Percentiles rank a stretch among this genome's conserved stretches.
Evolutionary conservation across 1,140 invertebrate species (phyloP).

Genomic region (Camponotus pennsylvanicus): DNA sequence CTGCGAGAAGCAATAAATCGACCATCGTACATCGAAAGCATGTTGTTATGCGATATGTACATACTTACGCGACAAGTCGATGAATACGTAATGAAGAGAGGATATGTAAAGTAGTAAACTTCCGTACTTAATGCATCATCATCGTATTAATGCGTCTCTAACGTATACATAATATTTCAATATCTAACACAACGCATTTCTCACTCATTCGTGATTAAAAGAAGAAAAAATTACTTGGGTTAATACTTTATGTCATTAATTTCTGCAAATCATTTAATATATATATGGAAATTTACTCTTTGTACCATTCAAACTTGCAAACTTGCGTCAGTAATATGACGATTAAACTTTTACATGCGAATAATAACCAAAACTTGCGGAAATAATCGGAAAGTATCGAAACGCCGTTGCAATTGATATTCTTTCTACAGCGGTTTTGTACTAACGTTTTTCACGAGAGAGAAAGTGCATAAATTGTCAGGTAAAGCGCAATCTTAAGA

Average conservation of each 20-base stretch:
- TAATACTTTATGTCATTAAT: background rate
- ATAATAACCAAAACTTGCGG: conserved; percentile 29
- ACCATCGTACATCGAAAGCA: conserved; percentile 50
- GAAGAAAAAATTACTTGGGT: background rate
- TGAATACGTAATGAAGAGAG: conserved; percentile 43
- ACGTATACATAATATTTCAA: background rate
- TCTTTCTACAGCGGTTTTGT: conserved; percentile 45
- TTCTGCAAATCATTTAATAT: background rate
- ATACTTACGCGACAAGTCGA: conserved; percentile 49
- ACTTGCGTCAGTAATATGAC: conserved; percentile 6
- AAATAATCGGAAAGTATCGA: conserved; percentile 5
- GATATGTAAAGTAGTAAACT: conserved; percentile 41
- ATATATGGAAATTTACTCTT: conserved; percentile 48
- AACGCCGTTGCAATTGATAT: conserved; percentile 19
- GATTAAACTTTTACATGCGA: conserved; percentile 35
- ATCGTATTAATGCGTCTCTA: background rate
- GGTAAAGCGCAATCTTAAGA: conserved; percentile 53
- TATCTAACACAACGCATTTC: background rate
- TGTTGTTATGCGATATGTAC: conserved; percentile 50
- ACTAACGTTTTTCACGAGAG: conserved; percentile 19
- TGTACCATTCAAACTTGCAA: conserved; percentile 17
- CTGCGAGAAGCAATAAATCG: conserved; percentile 42
- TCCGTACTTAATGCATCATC: conserved; percentile 26
- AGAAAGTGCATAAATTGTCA: conserved; percentile 24
- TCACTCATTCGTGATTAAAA: background rate